These are phyloP conservation scores for Dysmachus trigonus DNA, from an alignment of 2,888 invertebrate species.

Conservation along the genomic window DNA sequence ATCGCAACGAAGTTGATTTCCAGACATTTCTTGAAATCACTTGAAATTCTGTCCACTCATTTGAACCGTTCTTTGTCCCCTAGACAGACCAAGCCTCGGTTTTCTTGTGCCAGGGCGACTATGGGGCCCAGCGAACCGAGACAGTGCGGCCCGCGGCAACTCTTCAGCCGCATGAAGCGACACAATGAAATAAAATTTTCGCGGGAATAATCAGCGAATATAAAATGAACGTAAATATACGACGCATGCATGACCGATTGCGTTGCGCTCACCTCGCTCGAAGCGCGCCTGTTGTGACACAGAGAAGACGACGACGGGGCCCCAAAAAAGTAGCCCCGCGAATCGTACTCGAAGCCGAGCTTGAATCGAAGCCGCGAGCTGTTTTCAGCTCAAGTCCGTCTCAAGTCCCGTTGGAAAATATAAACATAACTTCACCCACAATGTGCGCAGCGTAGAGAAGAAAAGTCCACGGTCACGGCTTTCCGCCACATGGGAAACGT, in stretches of 20 bases:
- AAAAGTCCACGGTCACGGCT: slow-evolving; percentile 4
- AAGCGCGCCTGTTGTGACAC: slow-evolving; percentile 21
- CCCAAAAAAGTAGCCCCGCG: background rate
- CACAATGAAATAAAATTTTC: slow-evolving; percentile 33
- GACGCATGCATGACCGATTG: slow-evolving; percentile 36
- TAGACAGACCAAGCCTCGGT: background rate
- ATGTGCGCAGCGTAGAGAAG: background rate
- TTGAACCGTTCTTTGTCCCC: slow-evolving; percentile 34
- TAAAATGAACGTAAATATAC: slow-evolving; percentile 34
- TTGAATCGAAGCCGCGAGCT: background rate
- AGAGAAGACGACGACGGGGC: background rate
- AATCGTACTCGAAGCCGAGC: background rate
- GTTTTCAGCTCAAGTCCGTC: background rate
- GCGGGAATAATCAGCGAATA: slow-evolving; percentile 37
- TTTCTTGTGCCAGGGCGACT: slow-evolving; percentile 1
- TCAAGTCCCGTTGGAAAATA: slow-evolving; percentile 29
- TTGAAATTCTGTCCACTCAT: slow-evolving; percentile 29
- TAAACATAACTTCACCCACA: background rate
- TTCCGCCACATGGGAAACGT: slow-evolving; percentile 9
- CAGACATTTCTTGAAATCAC: background rate
- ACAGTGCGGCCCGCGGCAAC: slow-evolving; percentile 22
- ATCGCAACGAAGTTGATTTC: background rate
- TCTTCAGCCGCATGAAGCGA: background rate
- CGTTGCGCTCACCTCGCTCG: slow-evolving; percentile 27
- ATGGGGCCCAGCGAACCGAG: slow-evolving; percentile 22